Percentiles rank a stretch among this genome's conserved stretches.
Conservation (phyloP, 2,888 invertebrate species). For the Pyralis farinalis region DNA sequence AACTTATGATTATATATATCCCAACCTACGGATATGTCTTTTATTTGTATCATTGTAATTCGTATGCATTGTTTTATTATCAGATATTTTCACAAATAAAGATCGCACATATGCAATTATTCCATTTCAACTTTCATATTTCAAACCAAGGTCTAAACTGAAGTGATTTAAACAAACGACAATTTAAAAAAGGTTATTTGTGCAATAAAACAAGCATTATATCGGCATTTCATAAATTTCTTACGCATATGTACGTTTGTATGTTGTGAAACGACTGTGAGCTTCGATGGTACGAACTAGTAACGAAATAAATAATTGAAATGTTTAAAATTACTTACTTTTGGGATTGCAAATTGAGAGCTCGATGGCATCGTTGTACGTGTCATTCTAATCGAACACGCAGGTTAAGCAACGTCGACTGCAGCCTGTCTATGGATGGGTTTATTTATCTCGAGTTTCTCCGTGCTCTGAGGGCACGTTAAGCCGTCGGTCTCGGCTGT, state of each 20-base stretch:
- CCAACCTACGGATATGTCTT: too few species aligned
- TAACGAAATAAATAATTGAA: conserved; percentile 10
- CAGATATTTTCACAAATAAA: too few species aligned
- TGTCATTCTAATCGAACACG: too few species aligned
- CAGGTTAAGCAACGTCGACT: too few species aligned
- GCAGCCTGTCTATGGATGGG: too few species aligned
- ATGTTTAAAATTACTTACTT: conserved; percentile 6
- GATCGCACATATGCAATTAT: too few species aligned
- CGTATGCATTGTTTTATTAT: too few species aligned
- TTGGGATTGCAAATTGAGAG: neutral
- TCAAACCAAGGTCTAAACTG: conserved; percentile 19
- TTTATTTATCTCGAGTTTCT: too few species aligned
- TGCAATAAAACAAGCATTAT: conserved; percentile 28
- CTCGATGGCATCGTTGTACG: neutral
- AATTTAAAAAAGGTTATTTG: conserved; percentile 24
- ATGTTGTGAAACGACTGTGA: neutral
- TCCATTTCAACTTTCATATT: conserved; percentile 9
- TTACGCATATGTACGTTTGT: conserved; percentile 12
- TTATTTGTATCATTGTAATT: too few species aligned
- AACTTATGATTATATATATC: too few species aligned
- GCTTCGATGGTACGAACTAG: conserved; percentile 3
- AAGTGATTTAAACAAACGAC: conserved; percentile 20
- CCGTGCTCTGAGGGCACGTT: too few species aligned
- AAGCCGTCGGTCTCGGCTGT: too few species aligned
- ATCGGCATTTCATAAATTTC: conserved; percentile 13